phyloP scores from a whole-genome alignment of 2,797 vertebrate species.

The Hippopotamyrus pictus region DNA sequence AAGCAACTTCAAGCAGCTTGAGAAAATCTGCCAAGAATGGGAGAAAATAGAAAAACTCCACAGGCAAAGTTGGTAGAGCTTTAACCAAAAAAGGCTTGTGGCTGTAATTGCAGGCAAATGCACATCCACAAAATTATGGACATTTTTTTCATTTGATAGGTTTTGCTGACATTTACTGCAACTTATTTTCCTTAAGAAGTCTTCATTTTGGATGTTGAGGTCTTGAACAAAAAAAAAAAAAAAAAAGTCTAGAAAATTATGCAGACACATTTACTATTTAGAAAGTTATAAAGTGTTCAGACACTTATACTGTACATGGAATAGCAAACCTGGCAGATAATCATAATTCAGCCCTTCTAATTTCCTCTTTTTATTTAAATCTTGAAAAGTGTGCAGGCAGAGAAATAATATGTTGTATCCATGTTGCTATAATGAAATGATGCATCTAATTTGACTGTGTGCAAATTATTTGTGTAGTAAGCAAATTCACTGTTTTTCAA shows the following conservation, averaged over 20 bases:
- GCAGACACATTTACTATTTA: neutral
- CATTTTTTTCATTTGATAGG: neutral
- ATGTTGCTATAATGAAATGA: neutral
- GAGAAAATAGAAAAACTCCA: neutral
- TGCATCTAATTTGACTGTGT: neutral
- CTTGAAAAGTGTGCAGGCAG: neutral
- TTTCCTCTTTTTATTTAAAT: neutral
- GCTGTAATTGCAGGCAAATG: neutral
- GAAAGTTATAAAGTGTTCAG: neutral
- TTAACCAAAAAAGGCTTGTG: neutral
- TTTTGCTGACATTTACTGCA: slow-evolving; percentile 6
- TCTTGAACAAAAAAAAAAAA: neutral
- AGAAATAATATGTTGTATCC: neutral
- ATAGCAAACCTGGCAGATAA: neutral
- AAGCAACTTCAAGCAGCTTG: neutral
- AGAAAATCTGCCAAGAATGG: slow-evolving; percentile 12
- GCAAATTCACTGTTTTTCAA: neutral
- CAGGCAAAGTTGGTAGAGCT: neutral
- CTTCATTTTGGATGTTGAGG: neutral
- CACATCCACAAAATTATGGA: neutral
- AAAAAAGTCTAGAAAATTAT: neutral
- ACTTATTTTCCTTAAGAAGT: slow-evolving; percentile 1
- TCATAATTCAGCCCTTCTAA: neutral
- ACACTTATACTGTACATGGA: neutral
- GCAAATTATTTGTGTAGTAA: neutral